Conservation (phyloP, 2,797 vertebrate genomes). For the Sebastes kiyomatsui region DNA sequence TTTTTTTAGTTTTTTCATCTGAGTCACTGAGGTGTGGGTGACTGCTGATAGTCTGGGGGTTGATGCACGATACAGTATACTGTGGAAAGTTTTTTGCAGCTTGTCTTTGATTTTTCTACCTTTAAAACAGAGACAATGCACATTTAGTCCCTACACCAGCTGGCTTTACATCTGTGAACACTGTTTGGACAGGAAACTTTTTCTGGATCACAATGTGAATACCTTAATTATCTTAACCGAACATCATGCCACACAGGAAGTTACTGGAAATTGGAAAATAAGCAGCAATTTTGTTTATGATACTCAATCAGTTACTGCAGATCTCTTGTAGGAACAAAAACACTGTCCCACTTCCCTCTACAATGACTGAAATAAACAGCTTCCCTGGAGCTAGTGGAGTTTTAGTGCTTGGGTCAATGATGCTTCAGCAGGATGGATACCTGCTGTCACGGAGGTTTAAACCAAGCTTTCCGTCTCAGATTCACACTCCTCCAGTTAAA, state of each 20-base stretch:
- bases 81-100: background rate
- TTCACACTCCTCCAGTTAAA: conserved; percentile 21
- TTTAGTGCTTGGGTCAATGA: conserved; percentile 25
- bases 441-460: conserved; percentile 28
- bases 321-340: background rate
- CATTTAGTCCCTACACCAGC: conserved; percentile 32
- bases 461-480: conserved; percentile 24
- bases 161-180: conserved; percentile 41
- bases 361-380: background rate
- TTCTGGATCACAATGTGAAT: conserved; percentile 14
- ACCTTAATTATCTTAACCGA: conserved; percentile 34
- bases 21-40: conserved; percentile 5
- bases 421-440: conserved; percentile 25
- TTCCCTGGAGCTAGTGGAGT: background rate
- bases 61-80: background rate
- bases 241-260: conserved; percentile 18
- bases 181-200: conserved; percentile 8
- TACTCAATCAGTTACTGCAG: background rate
- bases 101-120: conserved; percentile 18
- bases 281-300: conserved; percentile 22
- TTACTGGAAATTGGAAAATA: conserved; percentile 30
- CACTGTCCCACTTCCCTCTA: background rate
- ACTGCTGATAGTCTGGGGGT: conserved; percentile 3
- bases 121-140: background rate
- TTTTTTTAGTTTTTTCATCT: background rate